Evolutionary conservation across 2,113 vertebrate genomes (phyloP).

Genomic region (Anhinga rufa): DNA sequence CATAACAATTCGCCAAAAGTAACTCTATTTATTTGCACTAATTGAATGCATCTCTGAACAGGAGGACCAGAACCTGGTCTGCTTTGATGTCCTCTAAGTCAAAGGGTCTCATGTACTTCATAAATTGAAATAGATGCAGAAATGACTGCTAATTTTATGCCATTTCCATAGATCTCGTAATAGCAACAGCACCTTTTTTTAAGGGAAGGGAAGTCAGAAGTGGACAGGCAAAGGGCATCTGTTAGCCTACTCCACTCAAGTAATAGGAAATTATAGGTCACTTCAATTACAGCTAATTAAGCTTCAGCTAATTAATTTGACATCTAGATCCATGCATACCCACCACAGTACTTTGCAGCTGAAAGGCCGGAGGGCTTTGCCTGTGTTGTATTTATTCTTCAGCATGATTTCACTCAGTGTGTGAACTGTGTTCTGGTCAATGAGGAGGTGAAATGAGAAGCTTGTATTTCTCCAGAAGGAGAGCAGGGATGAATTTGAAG

Average conservation of each 20-base stretch:
- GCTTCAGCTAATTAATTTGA: background rate
- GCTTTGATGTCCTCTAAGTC: background rate
- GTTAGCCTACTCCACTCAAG: background rate
- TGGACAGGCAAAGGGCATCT: background rate
- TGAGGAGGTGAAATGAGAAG: background rate
- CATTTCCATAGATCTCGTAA: background rate
- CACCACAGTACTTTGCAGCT: background rate
- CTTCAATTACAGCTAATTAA: constrained; percentile 8
- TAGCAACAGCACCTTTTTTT: background rate
- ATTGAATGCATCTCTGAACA: background rate
- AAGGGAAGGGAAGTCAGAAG: background rate
- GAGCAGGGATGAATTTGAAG: background rate
- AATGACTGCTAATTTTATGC: background rate
- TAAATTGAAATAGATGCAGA: background rate
- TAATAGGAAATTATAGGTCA: background rate
- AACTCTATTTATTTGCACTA: background rate
- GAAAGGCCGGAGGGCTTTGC: background rate
- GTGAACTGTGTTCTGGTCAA: background rate
- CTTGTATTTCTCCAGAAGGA: background rate
- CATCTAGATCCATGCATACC: background rate
- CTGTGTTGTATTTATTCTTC: background rate
- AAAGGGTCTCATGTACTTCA: background rate
- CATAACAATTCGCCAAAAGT: background rate
- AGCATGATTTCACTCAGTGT: accelerated
- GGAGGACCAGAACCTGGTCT: background rate